Evolutionary conservation across 1,140 invertebrate genomes (phyloP), one percentile per base, ranked within the genome.

Genomic region (Rhopalosiphum maidis): DNA sequence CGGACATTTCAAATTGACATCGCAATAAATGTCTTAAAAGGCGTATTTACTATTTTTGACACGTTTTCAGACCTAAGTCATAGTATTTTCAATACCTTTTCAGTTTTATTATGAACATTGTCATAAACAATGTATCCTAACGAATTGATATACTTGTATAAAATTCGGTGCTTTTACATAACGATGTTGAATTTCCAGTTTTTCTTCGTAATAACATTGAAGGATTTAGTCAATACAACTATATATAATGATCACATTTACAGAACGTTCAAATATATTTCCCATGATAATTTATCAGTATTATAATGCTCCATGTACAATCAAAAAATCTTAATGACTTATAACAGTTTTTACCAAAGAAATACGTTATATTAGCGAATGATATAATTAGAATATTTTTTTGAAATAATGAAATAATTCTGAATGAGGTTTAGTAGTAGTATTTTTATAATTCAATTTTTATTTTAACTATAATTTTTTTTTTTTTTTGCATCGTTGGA

Each of bases 31-130:
- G n/a, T 77, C 60, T 77, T n/a, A n/a, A 77, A 77, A 77, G 18
- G 30, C 30, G 15, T 77, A 77, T 77, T 68, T 68, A 68, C 60
- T 68, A 68, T 68, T 77, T 77, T 77, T n/a, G 11, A n/a, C 60
- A 77, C 30, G 60, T n/a, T 77, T 77, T n/a, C 5, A 77, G n/a
- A 77, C 60, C 3, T 60, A 77, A 77, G 30, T n/a, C 15, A 18
- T 77, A 77, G 9, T 77, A 77, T 77, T 77, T 77, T 77, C 60
- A 77, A 77, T 77, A 77, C 30, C 60, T 77, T 77, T 77, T 77
- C 5, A 1, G n/a, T n/a, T 15, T 77, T n/a, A 77, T 77, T 77
- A 21, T n/a, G 60, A 30, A 68, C 30, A n/a, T n/a, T n/a, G 3
- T 18, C 60, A 68, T 68, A 68, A n/a, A n/a, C 30, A 68, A 68